phyloP scores from a whole-genome alignment of 2,113 vertebrate genomes.

The Oncorhynchus nerka region DNA sequence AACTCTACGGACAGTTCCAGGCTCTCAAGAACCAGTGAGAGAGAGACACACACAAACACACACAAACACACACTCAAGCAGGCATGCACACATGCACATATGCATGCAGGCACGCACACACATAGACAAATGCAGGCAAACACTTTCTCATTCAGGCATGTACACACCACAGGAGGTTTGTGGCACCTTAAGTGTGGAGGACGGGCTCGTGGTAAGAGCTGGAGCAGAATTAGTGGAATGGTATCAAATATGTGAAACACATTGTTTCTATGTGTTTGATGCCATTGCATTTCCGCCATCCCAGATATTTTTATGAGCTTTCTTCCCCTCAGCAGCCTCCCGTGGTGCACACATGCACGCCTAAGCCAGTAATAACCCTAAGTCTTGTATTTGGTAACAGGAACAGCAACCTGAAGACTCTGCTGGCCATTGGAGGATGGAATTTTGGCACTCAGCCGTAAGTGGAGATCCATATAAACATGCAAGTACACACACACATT shows the following conservation, averaged over 20 bases:
- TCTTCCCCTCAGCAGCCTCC: too few species aligned
- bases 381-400: slow-evolving; percentile 37
- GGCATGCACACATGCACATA: not conserved
- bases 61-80: not conserved
- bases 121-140: not conserved
- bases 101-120: not conserved
- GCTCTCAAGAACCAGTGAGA: slow-evolving; percentile 69
- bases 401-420: slow-evolving; percentile 70
- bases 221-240: too few species aligned
- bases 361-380: too few species aligned
- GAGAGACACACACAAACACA: not conserved
- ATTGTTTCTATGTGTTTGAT: too few species aligned
- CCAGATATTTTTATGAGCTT: too few species aligned
- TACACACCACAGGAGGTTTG: too few species aligned
- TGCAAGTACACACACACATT: not conserved
- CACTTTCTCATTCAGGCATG: not conserved
- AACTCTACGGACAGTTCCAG: slow-evolving; percentile 67
- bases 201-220: too few species aligned
- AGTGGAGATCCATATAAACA: not conserved
- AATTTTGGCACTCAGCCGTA: slow-evolving; percentile 63
- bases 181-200: too few species aligned
- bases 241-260: too few species aligned
- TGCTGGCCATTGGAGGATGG: slow-evolving; percentile 72
- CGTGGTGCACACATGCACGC: not conserved
- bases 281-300: too few species aligned